Conservation (phyloP, 2,888 invertebrate species). For the Octonoba sinensis region DNA sequence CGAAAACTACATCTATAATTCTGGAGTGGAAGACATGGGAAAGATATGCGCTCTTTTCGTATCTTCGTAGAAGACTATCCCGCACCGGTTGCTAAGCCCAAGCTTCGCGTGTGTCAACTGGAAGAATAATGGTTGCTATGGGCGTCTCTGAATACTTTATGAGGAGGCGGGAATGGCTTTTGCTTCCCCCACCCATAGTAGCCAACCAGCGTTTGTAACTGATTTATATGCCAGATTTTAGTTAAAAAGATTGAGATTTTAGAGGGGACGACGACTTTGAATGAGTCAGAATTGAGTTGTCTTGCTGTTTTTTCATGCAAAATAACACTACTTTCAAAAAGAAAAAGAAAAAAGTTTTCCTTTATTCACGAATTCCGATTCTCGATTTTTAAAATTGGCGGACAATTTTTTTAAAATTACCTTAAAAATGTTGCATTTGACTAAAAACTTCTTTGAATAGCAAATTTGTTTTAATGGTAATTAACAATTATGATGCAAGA, state of each 20-base stretch:
- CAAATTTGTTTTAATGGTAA: no score
- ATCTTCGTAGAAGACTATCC: background rate
- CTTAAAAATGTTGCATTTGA: no score
- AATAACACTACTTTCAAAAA: no score
- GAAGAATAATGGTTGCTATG: constrained; percentile 55
- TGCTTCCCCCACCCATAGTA: constrained; percentile 42
- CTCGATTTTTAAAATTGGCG: no score
- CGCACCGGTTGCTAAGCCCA: constrained; percentile 46
- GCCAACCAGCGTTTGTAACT: constrained; percentile 60
- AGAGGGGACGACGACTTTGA: background rate
- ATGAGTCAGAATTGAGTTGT: background rate
- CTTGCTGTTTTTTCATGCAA: background rate
- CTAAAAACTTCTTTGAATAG: no score
- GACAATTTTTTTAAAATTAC: no score
- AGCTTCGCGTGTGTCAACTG: constrained; percentile 35
- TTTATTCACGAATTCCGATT: no score
- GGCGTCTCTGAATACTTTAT: constrained; percentile 65
- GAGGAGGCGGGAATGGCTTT: constrained; percentile 52
- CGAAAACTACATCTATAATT: background rate
- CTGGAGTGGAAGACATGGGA: background rate
- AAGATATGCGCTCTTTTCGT: background rate
- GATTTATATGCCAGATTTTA: constrained; percentile 58
- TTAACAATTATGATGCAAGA: no score
- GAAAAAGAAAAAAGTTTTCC: no score
- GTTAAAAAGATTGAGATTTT: constrained; percentile 39